A percentile compares a stretch with the other conserved stretches of the same genome.
phyloP scores from a whole-genome alignment of 2,888 invertebrate genomes.

The Cataglyphis altisquamis region DNA sequence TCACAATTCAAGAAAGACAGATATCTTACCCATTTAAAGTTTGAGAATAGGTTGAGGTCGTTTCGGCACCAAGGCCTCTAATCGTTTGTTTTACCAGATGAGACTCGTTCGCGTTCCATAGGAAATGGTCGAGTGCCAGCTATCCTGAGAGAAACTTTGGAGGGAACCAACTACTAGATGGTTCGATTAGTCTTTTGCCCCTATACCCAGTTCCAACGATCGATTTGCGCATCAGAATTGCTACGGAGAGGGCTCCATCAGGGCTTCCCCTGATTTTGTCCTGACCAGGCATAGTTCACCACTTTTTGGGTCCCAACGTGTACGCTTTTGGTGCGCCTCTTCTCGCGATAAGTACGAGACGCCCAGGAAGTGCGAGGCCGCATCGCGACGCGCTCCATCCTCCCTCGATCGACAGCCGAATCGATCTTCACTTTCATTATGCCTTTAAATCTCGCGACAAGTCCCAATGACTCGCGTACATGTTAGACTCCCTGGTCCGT shows the following conservation, averaged over 20 bases:
- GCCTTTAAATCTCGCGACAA: slow-evolving; percentile 88
- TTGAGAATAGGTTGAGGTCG: slow-evolving; percentile 92
- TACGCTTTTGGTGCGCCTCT: slow-evolving; percentile 89
- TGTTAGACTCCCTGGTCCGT: slow-evolving; percentile 91
- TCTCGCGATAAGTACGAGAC: slow-evolving; percentile 86
- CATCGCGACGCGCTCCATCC: slow-evolving; percentile 86
- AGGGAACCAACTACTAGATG: slow-evolving; percentile 93
- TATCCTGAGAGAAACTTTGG: slow-evolving; percentile 88
- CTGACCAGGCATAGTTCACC: slow-evolving; percentile 92
- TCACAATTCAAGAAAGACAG: too few relatives aligned
- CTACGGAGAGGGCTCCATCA: slow-evolving; percentile 89
- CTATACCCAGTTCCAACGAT: slow-evolving; percentile 90
- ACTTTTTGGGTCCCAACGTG: slow-evolving; percentile 91
- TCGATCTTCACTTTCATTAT: slow-evolving; percentile 89
- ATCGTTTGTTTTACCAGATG: slow-evolving; percentile 66
- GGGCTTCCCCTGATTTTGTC: slow-evolving; percentile 88
- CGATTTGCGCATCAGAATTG: slow-evolving; percentile 91
- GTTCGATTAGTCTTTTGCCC: slow-evolving; percentile 92
- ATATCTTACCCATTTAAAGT: slow-evolving; percentile 80
- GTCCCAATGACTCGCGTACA: slow-evolving; percentile 91
- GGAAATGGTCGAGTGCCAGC: slow-evolving; percentile 68
- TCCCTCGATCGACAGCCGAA: slow-evolving; percentile 86
- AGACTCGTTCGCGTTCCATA: slow-evolving; percentile 34
- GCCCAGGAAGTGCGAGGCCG: slow-evolving; percentile 87
- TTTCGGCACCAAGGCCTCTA: slow-evolving; percentile 88